Base-by-base conservation (phyloP, 2,888 invertebrate species). In the Crocallis elinguaria region DNA sequence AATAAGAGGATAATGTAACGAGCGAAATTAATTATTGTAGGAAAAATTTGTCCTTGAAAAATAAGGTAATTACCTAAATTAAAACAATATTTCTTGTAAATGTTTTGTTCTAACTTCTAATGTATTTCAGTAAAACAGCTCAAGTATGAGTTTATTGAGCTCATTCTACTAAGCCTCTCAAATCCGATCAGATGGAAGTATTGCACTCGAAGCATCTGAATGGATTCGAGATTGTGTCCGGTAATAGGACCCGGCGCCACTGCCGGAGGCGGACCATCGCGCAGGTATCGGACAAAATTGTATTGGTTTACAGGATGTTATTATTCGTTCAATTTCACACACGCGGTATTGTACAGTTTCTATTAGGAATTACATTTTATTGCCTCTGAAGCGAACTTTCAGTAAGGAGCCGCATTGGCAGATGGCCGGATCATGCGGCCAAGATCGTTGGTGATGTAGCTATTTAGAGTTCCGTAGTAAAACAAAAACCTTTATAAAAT, bases 261-360 rank as follows among this genome's bases (percentile, higher is more conserved):
- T 9, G n/a, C n/a, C 16, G 9, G 37, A 8, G 11, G 14, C 29
- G 12, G 32, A 2, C 13, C 13, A 35, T 11, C 19, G 36, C 11
- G 21, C 37, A 12, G 29, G 11, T 7, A 9, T 29, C n/a, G n/a
- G n/a, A n/a, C n/a, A n/a, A n/a, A n/a, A n/a, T n/a, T n/a, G n/a
- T n/a, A n/a, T n/a, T n/a, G n/a, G n/a, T n/a, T 39, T 36, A 44
- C 7, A 30, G 46, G 43, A 41, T 49, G 49, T 49, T 45, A 27
- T 30, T 9, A 17, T 41, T 42, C 52, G 37, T 52, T 52, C 37
- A 37, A 43, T 42, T 52, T 33, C 32, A 42, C 38, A 42, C 43
- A 38, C 25, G 32, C 33, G 37, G 13, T 45, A 6, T 27, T 16
- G 16, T 16, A 33, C 16, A 8, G 3, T 11, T 11, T 13, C 23